Base-by-base conservation (phyloP, 2,113 vertebrate species). In the Monarcha castaneiventris region DNA sequence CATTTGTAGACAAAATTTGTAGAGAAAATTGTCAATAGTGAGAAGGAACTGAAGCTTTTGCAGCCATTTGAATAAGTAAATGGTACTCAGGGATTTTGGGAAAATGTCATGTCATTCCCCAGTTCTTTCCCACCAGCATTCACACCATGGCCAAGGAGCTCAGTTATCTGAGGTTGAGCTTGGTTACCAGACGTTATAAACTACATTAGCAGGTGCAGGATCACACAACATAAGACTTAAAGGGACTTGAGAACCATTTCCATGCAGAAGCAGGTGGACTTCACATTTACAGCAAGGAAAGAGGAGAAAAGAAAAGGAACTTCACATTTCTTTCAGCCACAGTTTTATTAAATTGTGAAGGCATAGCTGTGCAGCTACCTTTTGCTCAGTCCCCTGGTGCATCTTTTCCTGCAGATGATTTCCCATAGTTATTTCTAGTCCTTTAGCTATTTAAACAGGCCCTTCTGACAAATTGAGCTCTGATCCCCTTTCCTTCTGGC, bases 121-220 rank as follows among this genome's bases (percentile, higher is more conserved):
- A 12, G 2, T 9, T 44, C 73, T 66, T 86, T 62, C 52, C 15
- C 69, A 21, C 7, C 29, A 48, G 11, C 23, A 39, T 26, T 33
- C 20, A 6, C 0, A 0, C 16, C 51, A 3, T 25, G 12, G 20
- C 10, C 13, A 13, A 74, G 30, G 18, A 63, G 10, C 27, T 80
- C 27, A 30, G 35, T 16, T 64, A 21, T 30, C 12, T 39, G n/a
- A 67, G 10, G 17, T 54, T 48, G 55, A 88, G 9, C 10, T 77
- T 43, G 16, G 18, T 66, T 84, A 74, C 51, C 30, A 62, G 30
- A 25, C 37, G 75, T 3, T 33, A 33, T 32, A 37, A 89, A 46
- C 27, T n/a, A 32, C 10, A 19, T 55, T 63, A 72, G 3, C 25
- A 80, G 7, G 3, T 63, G 17, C 54, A 76, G 54, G 79, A 72